Conservation (phyloP, 2,113 vertebrate genomes). For the Saimiri boliviensis region DNA sequence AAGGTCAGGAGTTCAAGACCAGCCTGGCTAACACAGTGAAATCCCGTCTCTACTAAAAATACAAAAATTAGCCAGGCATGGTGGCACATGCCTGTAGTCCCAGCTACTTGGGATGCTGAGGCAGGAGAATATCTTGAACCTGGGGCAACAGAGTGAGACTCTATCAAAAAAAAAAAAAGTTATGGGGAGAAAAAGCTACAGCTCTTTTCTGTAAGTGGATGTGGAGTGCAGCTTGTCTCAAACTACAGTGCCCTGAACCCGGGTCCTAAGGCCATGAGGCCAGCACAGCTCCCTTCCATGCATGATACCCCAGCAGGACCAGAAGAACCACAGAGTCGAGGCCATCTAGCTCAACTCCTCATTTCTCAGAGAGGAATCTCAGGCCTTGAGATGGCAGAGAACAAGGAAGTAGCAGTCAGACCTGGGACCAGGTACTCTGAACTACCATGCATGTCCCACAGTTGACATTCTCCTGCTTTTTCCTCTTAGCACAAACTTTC, state of each 20-base stretch:
- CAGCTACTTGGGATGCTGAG: too few species aligned
- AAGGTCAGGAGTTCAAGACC: too few species aligned
- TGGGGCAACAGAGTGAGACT: too few species aligned
- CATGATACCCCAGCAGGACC: neutral
- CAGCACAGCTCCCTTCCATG: neutral
- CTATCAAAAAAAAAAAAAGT: neutral
- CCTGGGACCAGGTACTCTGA: neutral
- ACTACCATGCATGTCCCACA: neutral
- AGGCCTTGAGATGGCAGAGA: neutral
- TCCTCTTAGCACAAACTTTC: neutral
- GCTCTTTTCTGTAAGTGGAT: neutral
- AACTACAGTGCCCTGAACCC: neutral
- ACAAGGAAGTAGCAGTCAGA: neutral
- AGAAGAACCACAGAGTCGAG: neutral
- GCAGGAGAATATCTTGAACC: too few species aligned
- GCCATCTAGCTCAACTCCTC: neutral
- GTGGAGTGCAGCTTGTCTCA: neutral
- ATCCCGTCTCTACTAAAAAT: too few species aligned
- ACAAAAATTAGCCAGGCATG: too few species aligned
- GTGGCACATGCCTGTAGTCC: too few species aligned
- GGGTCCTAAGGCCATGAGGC: neutral
- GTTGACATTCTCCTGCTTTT: neutral
- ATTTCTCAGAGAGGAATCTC: neutral
- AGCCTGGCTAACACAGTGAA: too few species aligned
- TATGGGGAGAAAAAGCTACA: neutral